A percentile compares a stretch with the other conserved stretches of the same genome.
These are phyloP conservation scores for Bombyx huttoni DNA, from an alignment of 2,888 invertebrate genomes.

Conservation along the genomic window DNA sequence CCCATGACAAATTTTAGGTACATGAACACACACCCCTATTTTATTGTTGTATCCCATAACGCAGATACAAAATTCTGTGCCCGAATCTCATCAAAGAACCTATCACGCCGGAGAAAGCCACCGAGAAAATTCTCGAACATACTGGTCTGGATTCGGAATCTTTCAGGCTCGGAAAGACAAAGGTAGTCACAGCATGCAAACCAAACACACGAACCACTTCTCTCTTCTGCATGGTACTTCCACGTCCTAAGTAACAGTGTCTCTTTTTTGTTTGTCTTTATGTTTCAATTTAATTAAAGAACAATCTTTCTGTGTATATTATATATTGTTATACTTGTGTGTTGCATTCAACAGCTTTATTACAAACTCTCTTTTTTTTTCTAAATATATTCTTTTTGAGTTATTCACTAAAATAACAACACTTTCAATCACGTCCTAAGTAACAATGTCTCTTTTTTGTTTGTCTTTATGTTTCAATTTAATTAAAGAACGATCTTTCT, in stretches of 20 bases:
- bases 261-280: conserved; percentile 12
- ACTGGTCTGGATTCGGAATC: conserved; percentile 92
- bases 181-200: conserved; percentile 78
- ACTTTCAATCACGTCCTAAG: conserved; percentile 6
- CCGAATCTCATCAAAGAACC: conserved; percentile 86
- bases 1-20: conserved; percentile 15
- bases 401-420: not conserved
- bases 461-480: conserved; percentile 13
- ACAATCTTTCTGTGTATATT: not conserved
- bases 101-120: conserved; percentile 82
- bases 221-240: conserved; percentile 24
- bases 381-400: not conserved
- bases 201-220: conserved; percentile 23
- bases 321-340: not conserved
- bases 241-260: conserved; percentile 15
- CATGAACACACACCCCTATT: conserved; percentile 34
- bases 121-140: conserved; percentile 85
- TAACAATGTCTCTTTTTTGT: conserved; percentile 17
- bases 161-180: conserved; percentile 95
- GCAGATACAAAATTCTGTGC: conserved; percentile 99
- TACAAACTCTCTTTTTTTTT: not conserved
- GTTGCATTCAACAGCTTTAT: not conserved
- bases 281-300: conserved; percentile 11
- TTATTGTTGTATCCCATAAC: conserved; percentile 62
- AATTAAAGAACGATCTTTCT: conserved; percentile 1